Base-by-base conservation (phyloP, 1,140 invertebrate species). In the Saccostrea glomerata region DNA sequence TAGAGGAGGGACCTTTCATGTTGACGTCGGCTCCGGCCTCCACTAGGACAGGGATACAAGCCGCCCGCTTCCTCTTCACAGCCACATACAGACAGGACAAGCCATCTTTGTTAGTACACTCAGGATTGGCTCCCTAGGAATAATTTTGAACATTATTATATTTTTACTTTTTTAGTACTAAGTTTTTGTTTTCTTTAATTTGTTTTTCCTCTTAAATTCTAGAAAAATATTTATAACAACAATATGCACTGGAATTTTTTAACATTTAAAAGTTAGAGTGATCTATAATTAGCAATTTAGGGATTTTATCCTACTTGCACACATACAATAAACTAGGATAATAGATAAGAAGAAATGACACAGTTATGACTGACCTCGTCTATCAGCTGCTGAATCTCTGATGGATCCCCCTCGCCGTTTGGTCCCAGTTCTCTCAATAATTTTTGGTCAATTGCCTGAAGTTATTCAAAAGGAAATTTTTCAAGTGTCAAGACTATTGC, bases 91-190 rank as follows among this genome's bases (percentile, higher is more conserved):
- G 89, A 12, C 92, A 91, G 11, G 94, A 91, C 12, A 94, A 70
- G 3, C 92, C 94, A 90, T 94, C 94, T 89, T 94, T 94, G 82
- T 94, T 94, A n/a, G 91, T 90, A 90, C 93, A 94, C 83, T 93
- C 94, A 56, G 93, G 92, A 89, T 94, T 93, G 66, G 94, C 94
- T 60, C 95, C 95, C 94, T 95, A 73, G 20, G 82, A 89, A 47
- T 47, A 84, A 84, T n/a, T 12, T 30, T 15, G 4, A 84, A 15
- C 17, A 25, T 4, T 47, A n/a, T 54, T 55, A 23, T 54, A 17
- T 20, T n/a, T 55, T 55, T n/a, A 15, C 36, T 23, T 56, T 84
- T 20, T 84, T n/a, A 17, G 7, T 63, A 20, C 17, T 20, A 20
- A 6, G 17, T 63, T 20, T 63, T 60, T 5, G 20, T 60, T n/a